phyloP scores from a whole-genome alignment of 2,888 invertebrate species.

The Brenthis hecate region DNA sequence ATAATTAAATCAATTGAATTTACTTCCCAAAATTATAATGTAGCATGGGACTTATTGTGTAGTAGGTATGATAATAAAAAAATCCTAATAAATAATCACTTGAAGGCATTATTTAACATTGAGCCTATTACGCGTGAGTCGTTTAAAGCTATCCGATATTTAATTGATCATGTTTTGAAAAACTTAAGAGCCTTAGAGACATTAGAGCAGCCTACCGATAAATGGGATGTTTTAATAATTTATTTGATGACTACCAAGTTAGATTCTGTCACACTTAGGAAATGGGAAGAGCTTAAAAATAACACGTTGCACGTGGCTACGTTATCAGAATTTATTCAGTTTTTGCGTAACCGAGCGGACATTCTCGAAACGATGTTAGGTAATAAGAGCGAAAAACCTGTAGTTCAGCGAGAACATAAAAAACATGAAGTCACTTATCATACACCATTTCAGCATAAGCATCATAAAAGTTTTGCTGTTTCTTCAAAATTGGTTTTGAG shows the following conservation, averaged over 20 bases:
- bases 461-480: too few relatives aligned
- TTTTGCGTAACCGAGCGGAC: constrained; percentile 40
- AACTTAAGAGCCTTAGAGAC: constrained; percentile 38
- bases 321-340: constrained; percentile 35
- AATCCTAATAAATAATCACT: constrained; percentile 21
- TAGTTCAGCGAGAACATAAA: neutral
- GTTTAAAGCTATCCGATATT: constrained; percentile 13
- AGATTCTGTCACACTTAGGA: constrained; percentile 38
- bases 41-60: constrained; percentile 25
- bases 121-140: constrained; percentile 38
- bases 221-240: constrained; percentile 43
- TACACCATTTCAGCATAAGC: too few relatives aligned
- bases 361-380: constrained; percentile 40
- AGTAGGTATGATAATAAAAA: constrained; percentile 25
- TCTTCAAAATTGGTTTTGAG: constrained; percentile 22
- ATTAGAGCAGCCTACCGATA: constrained; percentile 37
- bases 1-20: constrained; percentile 27
- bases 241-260: constrained; percentile 39
- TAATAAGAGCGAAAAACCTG: constrained; percentile 11
- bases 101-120: constrained; percentile 33
- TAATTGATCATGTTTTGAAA: constrained; percentile 37
- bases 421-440: too few relatives aligned
- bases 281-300: constrained; percentile 42
- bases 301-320: constrained; percentile 16
- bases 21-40: constrained; percentile 17